Conservation (phyloP, 1,140 invertebrate genomes). For the Leptinotarsa defecta region DNA sequence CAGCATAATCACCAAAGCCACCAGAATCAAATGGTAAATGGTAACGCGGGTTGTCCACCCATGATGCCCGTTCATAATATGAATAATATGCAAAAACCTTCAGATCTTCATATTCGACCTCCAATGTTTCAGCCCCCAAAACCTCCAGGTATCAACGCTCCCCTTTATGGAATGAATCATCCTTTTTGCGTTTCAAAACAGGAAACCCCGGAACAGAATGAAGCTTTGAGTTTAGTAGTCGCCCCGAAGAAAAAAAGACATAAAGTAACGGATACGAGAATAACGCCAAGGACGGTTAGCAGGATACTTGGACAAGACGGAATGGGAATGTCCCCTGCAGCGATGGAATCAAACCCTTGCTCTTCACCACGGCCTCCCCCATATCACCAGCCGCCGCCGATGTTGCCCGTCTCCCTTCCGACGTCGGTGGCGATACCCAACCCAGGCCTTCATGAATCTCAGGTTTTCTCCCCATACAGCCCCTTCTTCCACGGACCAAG, state of each 20-base stretch:
- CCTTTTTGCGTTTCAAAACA: constrained; percentile 70
- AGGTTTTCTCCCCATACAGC: constrained; percentile 89
- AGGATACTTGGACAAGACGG: constrained; percentile 82
- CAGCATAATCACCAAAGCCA: constrained; percentile 45
- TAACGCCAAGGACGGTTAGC: constrained; percentile 88
- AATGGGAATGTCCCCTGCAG: constrained; percentile 65
- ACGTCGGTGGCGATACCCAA: constrained; percentile 95
- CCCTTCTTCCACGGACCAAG: constrained; percentile 75
- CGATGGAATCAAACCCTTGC: constrained; percentile 58
- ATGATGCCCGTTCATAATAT: constrained; percentile 51
- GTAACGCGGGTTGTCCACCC: constrained; percentile 48
- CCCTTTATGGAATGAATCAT: constrained; percentile 69
- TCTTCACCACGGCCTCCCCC: constrained; percentile 72
- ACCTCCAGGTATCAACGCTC: constrained; percentile 70
- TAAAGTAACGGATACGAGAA: constrained; percentile 95
- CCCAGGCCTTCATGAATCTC: constrained; percentile 91
- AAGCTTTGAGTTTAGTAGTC: constrained; percentile 90
- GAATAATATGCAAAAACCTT: constrained; percentile 67
- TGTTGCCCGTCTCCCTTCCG: constrained; percentile 84
- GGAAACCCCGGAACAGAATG: constrained; percentile 86
- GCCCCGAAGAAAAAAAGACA: constrained; percentile 94
- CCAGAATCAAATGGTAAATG: constrained; percentile 54
- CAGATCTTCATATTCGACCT: constrained; percentile 64
- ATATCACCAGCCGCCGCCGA: constrained; percentile 76
- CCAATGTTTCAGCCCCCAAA: constrained; percentile 82